Conservation (phyloP, 2,113 vertebrate species). For the Pterocles orientalis region DNA sequence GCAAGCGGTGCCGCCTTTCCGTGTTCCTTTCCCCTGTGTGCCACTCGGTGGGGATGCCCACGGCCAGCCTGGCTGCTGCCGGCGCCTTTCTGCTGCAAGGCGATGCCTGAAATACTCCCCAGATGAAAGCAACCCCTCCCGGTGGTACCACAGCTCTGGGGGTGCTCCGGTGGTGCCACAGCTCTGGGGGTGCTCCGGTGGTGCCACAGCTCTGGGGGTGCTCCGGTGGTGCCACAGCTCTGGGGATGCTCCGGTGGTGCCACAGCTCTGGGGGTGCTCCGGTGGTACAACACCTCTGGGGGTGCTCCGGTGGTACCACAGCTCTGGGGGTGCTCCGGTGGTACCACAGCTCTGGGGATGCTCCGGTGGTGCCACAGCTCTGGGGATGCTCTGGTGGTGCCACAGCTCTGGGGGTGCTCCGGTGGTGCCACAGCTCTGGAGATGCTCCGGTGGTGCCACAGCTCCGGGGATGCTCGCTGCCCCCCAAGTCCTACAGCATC, state of each 20-base stretch:
- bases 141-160: neutral
- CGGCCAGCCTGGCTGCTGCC: neutral
- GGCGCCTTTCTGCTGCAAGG: accelerated
- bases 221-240: neutral
- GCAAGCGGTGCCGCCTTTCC: neutral
- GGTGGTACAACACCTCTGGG: too few species aligned
- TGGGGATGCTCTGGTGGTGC: neutral
- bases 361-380: neutral
- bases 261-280: too few species aligned
- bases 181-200: too few species aligned
- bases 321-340: too few species aligned
- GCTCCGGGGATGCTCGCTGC: too few species aligned
- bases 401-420: too few species aligned
- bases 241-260: neutral
- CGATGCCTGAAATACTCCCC: accelerated
- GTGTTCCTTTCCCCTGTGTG: neutral
- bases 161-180: neutral
- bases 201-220: too few species aligned
- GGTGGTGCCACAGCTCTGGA: too few species aligned
- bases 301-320: too few species aligned
- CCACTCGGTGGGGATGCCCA: too few species aligned
- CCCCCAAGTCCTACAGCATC: neutral
- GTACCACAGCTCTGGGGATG: too few species aligned
- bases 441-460: too few species aligned
- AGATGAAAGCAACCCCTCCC: neutral